Percentiles rank a stretch among this genome's conserved stretches.
These are phyloP conservation scores for Myiozetetes cayanensis DNA, from an alignment of 2,113 vertebrate genomes.

Conservation along the genomic window DNA sequence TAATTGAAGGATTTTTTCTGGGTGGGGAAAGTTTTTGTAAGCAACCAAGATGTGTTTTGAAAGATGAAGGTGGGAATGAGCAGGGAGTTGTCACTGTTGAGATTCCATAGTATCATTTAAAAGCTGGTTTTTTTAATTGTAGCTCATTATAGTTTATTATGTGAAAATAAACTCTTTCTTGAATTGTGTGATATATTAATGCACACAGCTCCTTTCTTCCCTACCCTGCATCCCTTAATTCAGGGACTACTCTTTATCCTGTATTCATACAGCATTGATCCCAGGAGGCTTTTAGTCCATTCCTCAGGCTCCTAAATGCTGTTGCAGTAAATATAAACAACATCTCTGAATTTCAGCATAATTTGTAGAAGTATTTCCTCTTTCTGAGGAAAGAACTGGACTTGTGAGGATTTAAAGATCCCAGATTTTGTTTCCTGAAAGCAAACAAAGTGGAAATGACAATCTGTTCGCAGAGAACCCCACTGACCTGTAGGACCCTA, in stretches of 20 bases:
- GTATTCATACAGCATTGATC: not conserved
- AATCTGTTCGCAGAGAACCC: not conserved
- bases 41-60: not conserved
- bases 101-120: not conserved
- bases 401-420: not conserved
- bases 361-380: not conserved
- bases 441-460: not conserved
- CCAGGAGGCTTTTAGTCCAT: not conserved
- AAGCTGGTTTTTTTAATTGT: not conserved
- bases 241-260: not conserved
- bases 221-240: not conserved
- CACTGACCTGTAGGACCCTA: not conserved
- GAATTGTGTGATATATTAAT: not conserved
- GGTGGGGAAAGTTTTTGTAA: not conserved
- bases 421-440: not conserved
- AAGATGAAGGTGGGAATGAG: constrained; percentile 1
- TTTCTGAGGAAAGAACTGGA: not conserved
- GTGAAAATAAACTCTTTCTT: not conserved
- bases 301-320: not conserved
- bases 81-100: not conserved
- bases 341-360: not conserved
- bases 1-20: not conserved
- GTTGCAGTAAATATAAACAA: not conserved
- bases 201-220: not conserved
- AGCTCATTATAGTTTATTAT: not conserved